Conservation (phyloP, 2,113 vertebrate genomes). For the Tetrax tetrax region DNA sequence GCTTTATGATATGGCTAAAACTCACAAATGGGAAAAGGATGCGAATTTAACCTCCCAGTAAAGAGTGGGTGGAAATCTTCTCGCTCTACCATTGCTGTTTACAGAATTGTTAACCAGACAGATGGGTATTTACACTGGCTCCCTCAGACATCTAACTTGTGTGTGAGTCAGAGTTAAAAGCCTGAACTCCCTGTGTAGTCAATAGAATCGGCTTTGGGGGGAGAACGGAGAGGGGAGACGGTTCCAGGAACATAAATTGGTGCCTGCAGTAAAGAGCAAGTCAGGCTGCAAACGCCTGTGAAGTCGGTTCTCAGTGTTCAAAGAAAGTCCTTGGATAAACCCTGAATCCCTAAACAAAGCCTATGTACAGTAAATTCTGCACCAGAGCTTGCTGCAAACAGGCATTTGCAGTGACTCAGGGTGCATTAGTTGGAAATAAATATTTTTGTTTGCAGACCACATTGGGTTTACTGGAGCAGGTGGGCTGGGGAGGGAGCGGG, state of each 20-base stretch:
- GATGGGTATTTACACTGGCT: slow-evolving; percentile 21
- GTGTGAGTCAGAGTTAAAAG: slow-evolving; percentile 46
- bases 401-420: not conserved
- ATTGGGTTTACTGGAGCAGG: not conserved
- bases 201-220: not conserved
- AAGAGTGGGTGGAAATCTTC: slow-evolving; percentile 18
- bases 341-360: not conserved
- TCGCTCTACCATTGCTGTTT: not conserved
- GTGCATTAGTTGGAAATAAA: not conserved
- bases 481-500: not conserved
- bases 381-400: not conserved
- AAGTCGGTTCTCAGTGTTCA: not conserved
- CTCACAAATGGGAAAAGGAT: slow-evolving; percentile 18
- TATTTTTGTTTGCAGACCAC: not conserved
- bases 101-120: slow-evolving; percentile 12
- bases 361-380: not conserved
- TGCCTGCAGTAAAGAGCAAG: slow-evolving; percentile 3
- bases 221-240: not conserved
- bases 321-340: not conserved
- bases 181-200: slow-evolving; percentile 21
- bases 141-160: slow-evolving; percentile 24
- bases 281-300: not conserved
- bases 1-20: not conserved
- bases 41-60: not conserved
- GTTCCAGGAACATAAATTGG: not conserved